Base-by-base conservation (phyloP, 2,113 vertebrate species). In the Elaphurus davidianus region DNA sequence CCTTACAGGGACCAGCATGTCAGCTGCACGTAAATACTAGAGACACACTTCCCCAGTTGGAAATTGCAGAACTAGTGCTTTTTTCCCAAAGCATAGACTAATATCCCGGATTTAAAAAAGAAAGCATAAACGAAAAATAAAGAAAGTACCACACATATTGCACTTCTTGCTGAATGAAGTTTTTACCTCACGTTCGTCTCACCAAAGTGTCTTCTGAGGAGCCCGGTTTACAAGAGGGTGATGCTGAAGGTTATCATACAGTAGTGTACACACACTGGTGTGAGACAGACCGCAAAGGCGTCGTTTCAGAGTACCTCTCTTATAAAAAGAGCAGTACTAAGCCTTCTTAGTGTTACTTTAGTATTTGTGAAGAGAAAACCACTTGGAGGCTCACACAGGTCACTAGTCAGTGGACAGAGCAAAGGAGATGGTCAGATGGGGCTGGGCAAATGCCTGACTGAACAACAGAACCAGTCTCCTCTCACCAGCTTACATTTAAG, bases 91-190 rank as follows among this genome's bases (percentile, higher is more conserved):
- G 98, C 98, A 97, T 96, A 98, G 98, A 98, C 97, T 98, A 98
- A 99, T 94, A 98, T 97, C 98, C 98, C 97, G 98, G 98, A 97
- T 98, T 98, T 79, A 98, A 98, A 98, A 98, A 98, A 98, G 97
- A 52, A 52, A 98, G 97, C 97, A 98, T 97, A 91, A 94, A 52
- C 47, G 85, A 79, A 94, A 74, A 96, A 97, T 98, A 97, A 98
- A 98, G 97, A 97, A 98, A 98, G 97, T 99, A 99, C 99, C 99
- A 99, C 98, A 99, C 98, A 89, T 98, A 99, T 99, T 99, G 99
- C 99, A 99, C 99, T 99, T 99, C 97, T 98, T 98, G 99, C 98
- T 89, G 79, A 99, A 97, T 98, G 98, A 98, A 98, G 98, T 98
- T 97, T 96, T 98, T 98, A 98, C 98, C 99, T 99, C 98, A 97